phyloP scores from a whole-genome alignment of 1,140 invertebrate genomes.

The Sarcophaga bullata region DNA sequence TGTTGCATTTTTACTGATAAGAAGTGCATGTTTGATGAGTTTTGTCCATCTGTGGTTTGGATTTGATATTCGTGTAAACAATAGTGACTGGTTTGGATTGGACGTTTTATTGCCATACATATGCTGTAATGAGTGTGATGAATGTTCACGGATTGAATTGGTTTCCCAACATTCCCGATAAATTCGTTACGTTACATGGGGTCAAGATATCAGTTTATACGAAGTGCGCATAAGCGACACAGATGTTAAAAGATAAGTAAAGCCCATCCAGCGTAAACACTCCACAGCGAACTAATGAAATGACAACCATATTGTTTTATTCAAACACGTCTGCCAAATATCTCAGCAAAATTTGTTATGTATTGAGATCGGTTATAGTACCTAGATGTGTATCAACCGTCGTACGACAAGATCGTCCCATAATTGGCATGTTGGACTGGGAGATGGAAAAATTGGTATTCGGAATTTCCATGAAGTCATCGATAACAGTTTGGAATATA shows the following conservation, averaged over 20 bases:
- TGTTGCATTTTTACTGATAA: too few relatives aligned
- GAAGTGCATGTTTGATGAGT: too few relatives aligned
- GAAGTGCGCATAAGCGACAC: constrained; percentile 71
- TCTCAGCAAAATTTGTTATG: constrained; percentile 57
- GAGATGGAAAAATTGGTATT: constrained; percentile 85
- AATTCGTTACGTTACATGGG: constrained; percentile 88
- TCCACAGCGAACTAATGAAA: background rate
- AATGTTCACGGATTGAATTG: constrained; percentile 79
- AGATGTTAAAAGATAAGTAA: constrained; percentile 49
- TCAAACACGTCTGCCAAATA: constrained; percentile 55
- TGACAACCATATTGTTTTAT: background rate
- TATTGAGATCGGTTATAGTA: constrained; percentile 62
- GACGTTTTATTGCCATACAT: too few relatives aligned
- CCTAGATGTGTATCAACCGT: constrained; percentile 60
- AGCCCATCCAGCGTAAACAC: background rate
- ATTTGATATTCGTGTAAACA: too few relatives aligned
- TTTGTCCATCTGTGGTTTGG: too few relatives aligned
- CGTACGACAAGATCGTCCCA: constrained; percentile 70
- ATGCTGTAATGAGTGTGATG: constrained; percentile 52
- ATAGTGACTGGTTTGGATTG: too few relatives aligned
- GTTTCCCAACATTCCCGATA: constrained; percentile 80
- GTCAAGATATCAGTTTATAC: constrained; percentile 84
- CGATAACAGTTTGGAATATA: constrained; percentile 62
- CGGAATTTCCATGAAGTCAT: constrained; percentile 79
- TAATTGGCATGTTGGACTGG: constrained; percentile 83